Base-by-base conservation (phyloP, 2,797 vertebrate genomes). In the Urosaurus nigricauda region DNA sequence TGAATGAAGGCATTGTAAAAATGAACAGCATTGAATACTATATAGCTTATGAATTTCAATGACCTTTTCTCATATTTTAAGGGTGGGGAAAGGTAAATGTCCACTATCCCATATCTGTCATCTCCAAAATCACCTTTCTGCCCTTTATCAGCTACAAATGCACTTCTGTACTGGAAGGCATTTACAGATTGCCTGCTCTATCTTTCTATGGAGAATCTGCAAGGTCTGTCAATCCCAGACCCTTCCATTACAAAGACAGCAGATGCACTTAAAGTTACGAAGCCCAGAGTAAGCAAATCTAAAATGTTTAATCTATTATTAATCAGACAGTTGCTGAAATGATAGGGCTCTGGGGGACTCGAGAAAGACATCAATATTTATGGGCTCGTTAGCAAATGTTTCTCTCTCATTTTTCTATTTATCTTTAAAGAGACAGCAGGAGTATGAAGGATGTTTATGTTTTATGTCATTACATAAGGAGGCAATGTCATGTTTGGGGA, bases 281-380 rank as follows among this genome's bases (percentile, higher is more conserved):
- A 97, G 94, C 91, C 91, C 90, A 96, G 94, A 96, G 94, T 96
- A 97, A 97, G 96, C 96, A 96, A 96, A 96, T 95, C 95, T 94
- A 95, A 97, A 96, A 93, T 95, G 95, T 97, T 97, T 97, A 97
- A 97, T 97, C 96, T 97, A 97, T 97, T 97, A 97, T 97, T 97
- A 97, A 97, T 97, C 96, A 97, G 91, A 91, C 92, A 93, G 96
- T 92, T 96, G 95, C 96, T 96, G 95, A 96, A 97, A 96, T 95
- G 96, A 97, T 96, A 96, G 95, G 93, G 92, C 96, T 97, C 95
- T 91, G 74, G 94, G 95, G 94, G 94, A 92, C 89, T 95, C 83
- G 91, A 96, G 92, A 87, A 94, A 93, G 95, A 86, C 92, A 97
- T 97, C 96, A 97, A 97, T 97, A 97, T 97, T 97, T 97, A 97